Conservation (phyloP, 2,888 invertebrate species). For the Caprella mutica region DNA sequence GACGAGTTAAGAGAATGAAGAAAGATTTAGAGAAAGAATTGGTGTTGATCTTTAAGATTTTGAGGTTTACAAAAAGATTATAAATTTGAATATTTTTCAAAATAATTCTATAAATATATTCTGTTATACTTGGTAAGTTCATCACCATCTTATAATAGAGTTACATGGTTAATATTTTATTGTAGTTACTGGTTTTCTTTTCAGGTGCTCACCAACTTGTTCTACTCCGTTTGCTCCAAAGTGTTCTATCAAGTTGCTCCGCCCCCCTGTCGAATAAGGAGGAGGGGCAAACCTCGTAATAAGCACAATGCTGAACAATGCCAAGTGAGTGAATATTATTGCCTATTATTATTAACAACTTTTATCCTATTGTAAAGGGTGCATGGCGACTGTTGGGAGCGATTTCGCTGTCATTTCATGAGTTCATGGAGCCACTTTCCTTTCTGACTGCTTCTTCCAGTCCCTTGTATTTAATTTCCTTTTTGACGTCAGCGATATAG, state of each 20-base stretch:
- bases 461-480: too few relatives aligned
- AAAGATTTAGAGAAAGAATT: background rate
- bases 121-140: background rate
- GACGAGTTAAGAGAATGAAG: background rate
- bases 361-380: too few relatives aligned
- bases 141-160: background rate
- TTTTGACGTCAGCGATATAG: too few relatives aligned
- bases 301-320: conserved; percentile 26
- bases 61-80: too few relatives aligned
- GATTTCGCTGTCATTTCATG: too few relatives aligned
- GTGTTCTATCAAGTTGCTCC: conserved; percentile 18
- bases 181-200: background rate
- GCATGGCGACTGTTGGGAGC: too few relatives aligned
- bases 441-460: too few relatives aligned
- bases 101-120: background rate
- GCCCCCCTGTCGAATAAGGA: conserved; percentile 18
- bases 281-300: conserved; percentile 25
- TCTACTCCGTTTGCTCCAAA: conserved; percentile 17
- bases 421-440: too few relatives aligned
- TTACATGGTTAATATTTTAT: background rate
- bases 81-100: background rate
- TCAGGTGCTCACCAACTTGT: conserved; percentile 31
- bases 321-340: too few relatives aligned
- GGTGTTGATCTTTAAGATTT: too few relatives aligned
- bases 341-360: too few relatives aligned